A percentile compares a stretch with the other conserved stretches of the same genome.
Conservation (phyloP, 2,113 vertebrate species). For the Dermatemys mawii region DNA sequence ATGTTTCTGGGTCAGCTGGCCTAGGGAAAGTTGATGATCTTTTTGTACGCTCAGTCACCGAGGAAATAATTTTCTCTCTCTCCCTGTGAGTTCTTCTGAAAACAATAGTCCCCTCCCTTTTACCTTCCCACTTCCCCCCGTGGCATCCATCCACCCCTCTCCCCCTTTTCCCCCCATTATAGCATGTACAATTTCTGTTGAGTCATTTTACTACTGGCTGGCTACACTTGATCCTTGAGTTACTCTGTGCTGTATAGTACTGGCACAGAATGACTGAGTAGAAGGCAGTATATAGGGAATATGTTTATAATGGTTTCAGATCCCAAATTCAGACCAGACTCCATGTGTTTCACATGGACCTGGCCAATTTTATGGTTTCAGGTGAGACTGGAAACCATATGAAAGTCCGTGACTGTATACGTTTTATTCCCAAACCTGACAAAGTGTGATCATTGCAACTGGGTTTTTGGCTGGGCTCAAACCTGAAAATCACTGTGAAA, state of each 20-base stretch:
- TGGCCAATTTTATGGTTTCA: background rate
- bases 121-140: background rate
- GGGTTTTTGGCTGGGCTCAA: background rate
- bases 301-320: background rate
- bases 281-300: background rate
- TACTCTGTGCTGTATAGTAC: background rate
- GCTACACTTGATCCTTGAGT: background rate
- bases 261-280: accelerated
- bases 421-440: background rate
- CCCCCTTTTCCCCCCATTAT: accelerated
- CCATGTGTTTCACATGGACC: background rate
- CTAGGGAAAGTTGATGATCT: background rate
- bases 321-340: background rate
- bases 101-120: constrained; percentile 1
- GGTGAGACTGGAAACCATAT: background rate
- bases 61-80: constrained; percentile 26
- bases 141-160: too few relatives aligned
- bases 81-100: background rate
- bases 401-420: background rate
- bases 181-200: background rate
- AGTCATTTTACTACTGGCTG: background rate
- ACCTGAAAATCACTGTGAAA: background rate
- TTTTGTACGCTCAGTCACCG: background rate
- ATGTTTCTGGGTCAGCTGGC: constrained; percentile 32
- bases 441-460: background rate